Conservation (phyloP, 2,888 invertebrate genomes). For the Platycheirus rosarum region DNA sequence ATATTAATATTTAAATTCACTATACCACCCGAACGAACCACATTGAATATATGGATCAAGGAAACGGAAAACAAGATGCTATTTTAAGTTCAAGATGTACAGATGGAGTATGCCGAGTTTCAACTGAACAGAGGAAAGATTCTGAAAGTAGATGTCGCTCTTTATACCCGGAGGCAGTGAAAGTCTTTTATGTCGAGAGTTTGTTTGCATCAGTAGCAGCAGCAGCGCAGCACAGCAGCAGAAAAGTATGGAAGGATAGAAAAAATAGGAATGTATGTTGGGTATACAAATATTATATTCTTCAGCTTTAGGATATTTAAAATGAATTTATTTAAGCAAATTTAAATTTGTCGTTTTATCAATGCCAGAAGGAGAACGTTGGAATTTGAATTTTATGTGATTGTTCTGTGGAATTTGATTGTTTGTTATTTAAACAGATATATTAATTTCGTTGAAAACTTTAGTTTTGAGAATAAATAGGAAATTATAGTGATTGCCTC, state of each 20-base stretch:
- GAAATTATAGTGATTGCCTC: too few relatives aligned
- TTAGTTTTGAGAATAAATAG: too few relatives aligned
- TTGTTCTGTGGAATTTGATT: neutral
- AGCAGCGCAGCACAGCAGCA: neutral
- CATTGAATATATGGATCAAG: conserved; percentile 63
- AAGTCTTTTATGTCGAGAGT: conserved; percentile 53
- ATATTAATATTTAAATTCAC: conserved; percentile 70
- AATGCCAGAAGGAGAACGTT: conserved; percentile 21
- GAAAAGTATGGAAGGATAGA: conserved; percentile 9
- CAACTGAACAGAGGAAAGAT: conserved; percentile 7
- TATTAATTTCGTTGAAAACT: too few relatives aligned
- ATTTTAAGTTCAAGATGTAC: conserved; percentile 56
- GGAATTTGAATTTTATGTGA: conserved; percentile 29
- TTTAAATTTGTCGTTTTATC: conserved; percentile 29
- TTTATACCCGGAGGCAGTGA: conserved; percentile 47
- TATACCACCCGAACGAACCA: conserved; percentile 31
- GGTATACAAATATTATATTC: neutral
- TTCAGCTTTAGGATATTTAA: conserved; percentile 26
- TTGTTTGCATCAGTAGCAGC: too few relatives aligned
- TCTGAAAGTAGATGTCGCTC: conserved; percentile 28
- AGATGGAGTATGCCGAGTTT: neutral
- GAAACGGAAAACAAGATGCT: conserved; percentile 59
- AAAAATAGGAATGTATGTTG: neutral
- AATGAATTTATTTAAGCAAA: conserved; percentile 52
- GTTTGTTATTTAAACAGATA: too few relatives aligned